phyloP scores from a whole-genome alignment of 2,888 invertebrate genomes.

The Halictus quadricinctus region DNA sequence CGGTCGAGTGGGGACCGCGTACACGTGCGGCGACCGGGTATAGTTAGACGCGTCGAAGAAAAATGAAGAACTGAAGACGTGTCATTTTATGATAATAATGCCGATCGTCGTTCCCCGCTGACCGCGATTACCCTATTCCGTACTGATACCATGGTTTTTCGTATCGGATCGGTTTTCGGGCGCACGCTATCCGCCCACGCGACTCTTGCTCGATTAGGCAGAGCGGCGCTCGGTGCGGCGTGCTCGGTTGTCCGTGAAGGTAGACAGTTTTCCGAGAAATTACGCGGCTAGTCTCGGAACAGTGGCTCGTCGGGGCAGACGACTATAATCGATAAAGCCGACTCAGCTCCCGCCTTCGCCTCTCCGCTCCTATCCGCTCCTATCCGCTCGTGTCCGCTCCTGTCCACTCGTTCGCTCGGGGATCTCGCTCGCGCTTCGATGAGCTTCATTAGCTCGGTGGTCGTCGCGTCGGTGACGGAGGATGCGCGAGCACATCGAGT shows the following conservation, averaged over 20 bases:
- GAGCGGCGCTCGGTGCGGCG: not conserved
- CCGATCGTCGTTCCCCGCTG: not conserved
- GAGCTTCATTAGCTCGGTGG: slow-evolving; percentile 56
- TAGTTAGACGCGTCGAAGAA: not conserved
- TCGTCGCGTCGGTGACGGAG: slow-evolving; percentile 47
- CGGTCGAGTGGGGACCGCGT: not conserved
- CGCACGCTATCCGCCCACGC: not conserved
- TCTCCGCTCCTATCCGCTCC: not conserved
- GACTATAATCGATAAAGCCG: slow-evolving; percentile 10
- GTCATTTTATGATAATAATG: not conserved
- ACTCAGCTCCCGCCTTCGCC: not conserved
- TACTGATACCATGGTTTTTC: not conserved
- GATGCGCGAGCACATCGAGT: not conserved
- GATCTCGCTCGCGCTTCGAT: slow-evolving; percentile 22
- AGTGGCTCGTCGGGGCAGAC: slow-evolving; percentile 16
- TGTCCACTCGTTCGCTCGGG: not conserved
- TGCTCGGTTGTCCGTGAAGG: slow-evolving; percentile 5
- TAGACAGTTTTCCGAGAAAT: slow-evolving; percentile 58
- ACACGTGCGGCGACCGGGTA: not conserved
- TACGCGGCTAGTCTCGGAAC: slow-evolving; percentile 42
- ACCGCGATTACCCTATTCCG: not conserved
- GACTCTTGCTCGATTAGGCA: not conserved
- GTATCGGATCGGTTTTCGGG: not conserved
- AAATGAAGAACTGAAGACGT: not conserved
- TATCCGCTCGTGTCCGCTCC: not conserved